Evolutionary conservation across 2,797 vertebrate genomes (phyloP), one percentile per base, ranked within the genome.

Genomic region (Smutsia gigantea): DNA sequence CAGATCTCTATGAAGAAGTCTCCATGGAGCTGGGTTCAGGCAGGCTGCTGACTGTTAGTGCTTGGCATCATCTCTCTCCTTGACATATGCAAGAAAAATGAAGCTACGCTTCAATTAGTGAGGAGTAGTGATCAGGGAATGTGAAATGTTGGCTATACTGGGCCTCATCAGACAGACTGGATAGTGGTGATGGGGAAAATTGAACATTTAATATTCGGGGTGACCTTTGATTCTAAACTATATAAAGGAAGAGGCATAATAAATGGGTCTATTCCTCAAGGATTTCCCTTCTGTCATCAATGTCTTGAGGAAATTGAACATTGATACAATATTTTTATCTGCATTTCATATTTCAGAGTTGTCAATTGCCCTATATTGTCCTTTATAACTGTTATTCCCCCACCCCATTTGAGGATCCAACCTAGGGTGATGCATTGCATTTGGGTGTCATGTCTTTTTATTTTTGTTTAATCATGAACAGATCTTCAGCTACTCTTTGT

Each of bases 151-250:
- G 86, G 18, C 46, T 23, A 2, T 31, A 27, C 7, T 25, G 23
- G 31, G 34, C 15, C 27, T 51, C 21, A 42, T 53, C 39, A 63
- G 71, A 19, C 21, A 78, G 42, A 46, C 27, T n/a, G 19, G 72
- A 69, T 42, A 46, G 23, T 71, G 59, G 63, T 89, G 9, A 31
- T 55, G 31, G 11, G 10, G 15, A 18, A 29, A 37, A 59, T 31
- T 53, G 6, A 84, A 34, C 39, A 77, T 49, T 91, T 89, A 64
- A 71, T 89, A 57, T 59, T 83, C 31, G 82, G 18, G 23, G 25
- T 74, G n/a, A 90, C 92, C 7, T 85, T 77, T 61, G 19, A 23
- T 93, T 93, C 23, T 87, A 59, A 68, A 90, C 59, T 39, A 78
- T 27, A 17, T 69, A 29, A 25, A 90, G 21, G 68, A 75, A 64